A percentile compares a stretch with the other conserved stretches of the same genome.
Evolutionary conservation across 1,140 invertebrate genomes (phyloP).

Genomic region (Physella acuta): DNA sequence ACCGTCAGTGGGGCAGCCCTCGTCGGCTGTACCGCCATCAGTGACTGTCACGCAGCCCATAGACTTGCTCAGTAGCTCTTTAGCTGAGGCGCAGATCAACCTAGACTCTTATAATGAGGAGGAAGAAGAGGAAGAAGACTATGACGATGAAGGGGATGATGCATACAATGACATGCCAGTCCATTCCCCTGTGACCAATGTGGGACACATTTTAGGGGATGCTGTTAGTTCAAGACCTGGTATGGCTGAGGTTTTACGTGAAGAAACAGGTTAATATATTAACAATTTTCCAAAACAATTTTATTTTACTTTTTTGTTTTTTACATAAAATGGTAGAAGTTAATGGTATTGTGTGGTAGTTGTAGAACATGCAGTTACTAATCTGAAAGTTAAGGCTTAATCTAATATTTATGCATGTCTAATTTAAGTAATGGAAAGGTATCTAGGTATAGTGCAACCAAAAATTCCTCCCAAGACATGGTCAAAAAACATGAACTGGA

Average conservation of each 20-base stretch:
- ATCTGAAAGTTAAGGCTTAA: too few relatives aligned
- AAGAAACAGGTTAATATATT: conserved; percentile 29
- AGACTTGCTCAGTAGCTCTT: conserved; percentile 56
- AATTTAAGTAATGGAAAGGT: too few relatives aligned
- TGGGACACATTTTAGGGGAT: background rate
- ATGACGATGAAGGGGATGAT: conserved; percentile 13
- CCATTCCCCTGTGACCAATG: background rate
- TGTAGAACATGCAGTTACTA: too few relatives aligned
- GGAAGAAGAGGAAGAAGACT: conserved; percentile 25
- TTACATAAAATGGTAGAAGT: too few relatives aligned
- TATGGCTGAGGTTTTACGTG: conserved; percentile 21
- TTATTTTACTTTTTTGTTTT: too few relatives aligned
- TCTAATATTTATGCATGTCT: too few relatives aligned
- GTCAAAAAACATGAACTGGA: too few relatives aligned
- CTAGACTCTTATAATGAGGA: conserved; percentile 52
- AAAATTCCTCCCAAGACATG: too few relatives aligned
- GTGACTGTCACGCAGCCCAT: conserved; percentile 24
- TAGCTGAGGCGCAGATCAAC: conserved; percentile 57
- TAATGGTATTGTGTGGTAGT: too few relatives aligned
- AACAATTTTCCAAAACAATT: too few relatives aligned
- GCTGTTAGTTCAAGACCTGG: conserved; percentile 18
- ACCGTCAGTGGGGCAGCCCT: background rate
- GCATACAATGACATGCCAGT: background rate
- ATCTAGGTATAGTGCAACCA: too few relatives aligned
- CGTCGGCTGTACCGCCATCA: background rate